Evolutionary conservation across 2,113 vertebrate species (phyloP).

Genomic region (Ceyx margarethae): DNA sequence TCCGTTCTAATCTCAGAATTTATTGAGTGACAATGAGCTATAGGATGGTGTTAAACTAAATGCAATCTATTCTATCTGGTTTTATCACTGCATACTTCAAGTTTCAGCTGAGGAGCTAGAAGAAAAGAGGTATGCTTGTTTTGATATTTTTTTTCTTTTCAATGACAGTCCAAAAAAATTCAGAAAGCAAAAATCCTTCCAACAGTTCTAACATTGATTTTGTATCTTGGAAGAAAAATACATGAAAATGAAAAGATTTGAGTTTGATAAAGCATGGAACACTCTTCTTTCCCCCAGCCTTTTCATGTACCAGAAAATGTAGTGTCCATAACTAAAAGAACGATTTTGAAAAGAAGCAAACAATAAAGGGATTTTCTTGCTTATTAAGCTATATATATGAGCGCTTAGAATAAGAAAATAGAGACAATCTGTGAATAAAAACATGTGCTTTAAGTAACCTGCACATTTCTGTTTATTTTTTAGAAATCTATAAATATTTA

Average conservation of each 20-base stretch:
- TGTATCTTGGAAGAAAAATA: neutral
- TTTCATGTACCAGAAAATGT: constrained; percentile 16
- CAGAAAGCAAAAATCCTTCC: constrained; percentile 24
- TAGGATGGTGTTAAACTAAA: constrained; percentile 36
- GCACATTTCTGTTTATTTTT: constrained; percentile 48
- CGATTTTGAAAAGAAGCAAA: constrained; percentile 52
- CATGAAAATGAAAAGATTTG: constrained; percentile 29
- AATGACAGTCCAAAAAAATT: constrained; percentile 18
- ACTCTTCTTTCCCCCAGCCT: neutral
- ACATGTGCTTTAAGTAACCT: constrained; percentile 35
- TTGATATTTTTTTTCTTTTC: neutral
- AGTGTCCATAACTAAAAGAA: constrained; percentile 41
- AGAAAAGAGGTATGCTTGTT: neutral
- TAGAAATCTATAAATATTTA: constrained; percentile 67
- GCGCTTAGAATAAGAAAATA: constrained; percentile 23
- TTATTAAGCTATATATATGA: constrained; percentile 51
- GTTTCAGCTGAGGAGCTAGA: constrained; percentile 28
- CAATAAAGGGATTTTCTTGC: constrained; percentile 35
- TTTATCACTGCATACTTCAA: constrained; percentile 41
- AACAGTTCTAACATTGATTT: constrained; percentile 6
- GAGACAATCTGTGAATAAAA: constrained; percentile 46
- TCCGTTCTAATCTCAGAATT: constrained; percentile 64
- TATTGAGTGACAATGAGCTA: constrained; percentile 57
- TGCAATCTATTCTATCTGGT: constrained; percentile 48
- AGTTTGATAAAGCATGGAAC: constrained; percentile 24